A percentile compares a stretch with the other conserved stretches of the same genome.
These are phyloP conservation scores for Myoxocephalus aenaeus DNA, from an alignment of 2,797 vertebrate species.

Conservation along the genomic window DNA sequence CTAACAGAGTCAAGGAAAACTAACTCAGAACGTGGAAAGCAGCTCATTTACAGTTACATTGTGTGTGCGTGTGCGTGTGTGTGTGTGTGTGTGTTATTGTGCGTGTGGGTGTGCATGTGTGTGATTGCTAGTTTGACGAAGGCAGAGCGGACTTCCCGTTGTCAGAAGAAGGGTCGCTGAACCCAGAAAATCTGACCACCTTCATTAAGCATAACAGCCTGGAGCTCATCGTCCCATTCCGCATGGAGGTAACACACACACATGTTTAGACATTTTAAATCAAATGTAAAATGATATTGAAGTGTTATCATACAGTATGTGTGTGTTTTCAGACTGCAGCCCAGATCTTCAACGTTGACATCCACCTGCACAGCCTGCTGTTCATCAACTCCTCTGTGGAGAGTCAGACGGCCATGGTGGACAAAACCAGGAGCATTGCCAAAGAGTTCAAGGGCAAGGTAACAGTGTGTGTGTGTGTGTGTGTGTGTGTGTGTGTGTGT, in stretches of 20 bases:
- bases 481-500: background rate
- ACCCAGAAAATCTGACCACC: constrained; percentile 71
- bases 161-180: constrained; percentile 78
- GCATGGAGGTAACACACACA: constrained; percentile 78
- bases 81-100: too few relatives aligned
- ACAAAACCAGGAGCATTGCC: constrained; percentile 73
- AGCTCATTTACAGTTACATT: too few relatives aligned
- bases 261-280: background rate
- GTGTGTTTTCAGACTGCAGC: constrained; percentile 80
- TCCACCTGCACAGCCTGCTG: constrained; percentile 89
- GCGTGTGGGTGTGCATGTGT: background rate
- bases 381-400: constrained; percentile 88
- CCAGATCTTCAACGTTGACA: constrained; percentile 87
- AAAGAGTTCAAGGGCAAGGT: constrained; percentile 88
- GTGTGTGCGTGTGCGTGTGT: too few relatives aligned
- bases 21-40: too few relatives aligned
- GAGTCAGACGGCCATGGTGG: constrained; percentile 76
- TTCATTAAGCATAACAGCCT: constrained; percentile 89
- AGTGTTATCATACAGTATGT: background rate
- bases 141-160: constrained; percentile 84
- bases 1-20: too few relatives aligned
- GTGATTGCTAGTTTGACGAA: constrained; percentile 87
- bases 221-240: constrained; percentile 88
- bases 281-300: background rate
- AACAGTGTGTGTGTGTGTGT: constrained; percentile 25